Conservation (phyloP, 2,113 vertebrate species). For the Pteronura brasiliensis region DNA sequence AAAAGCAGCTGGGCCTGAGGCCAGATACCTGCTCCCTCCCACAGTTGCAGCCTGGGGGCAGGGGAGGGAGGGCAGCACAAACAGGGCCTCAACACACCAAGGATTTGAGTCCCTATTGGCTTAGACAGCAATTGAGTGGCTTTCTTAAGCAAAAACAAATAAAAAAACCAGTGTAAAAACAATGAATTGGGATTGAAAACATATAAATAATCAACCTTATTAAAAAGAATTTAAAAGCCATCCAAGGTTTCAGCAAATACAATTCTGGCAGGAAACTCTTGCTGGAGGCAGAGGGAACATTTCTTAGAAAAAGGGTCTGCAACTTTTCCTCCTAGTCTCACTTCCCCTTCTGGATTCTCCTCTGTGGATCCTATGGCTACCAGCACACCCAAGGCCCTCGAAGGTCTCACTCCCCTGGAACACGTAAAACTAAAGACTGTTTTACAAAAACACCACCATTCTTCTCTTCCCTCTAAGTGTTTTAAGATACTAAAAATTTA, state of each 20-base stretch:
- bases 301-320: not conserved
- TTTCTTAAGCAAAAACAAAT: not conserved
- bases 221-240: not conserved
- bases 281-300: not conserved
- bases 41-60: not conserved
- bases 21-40: slow-evolving; percentile 16
- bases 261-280: not conserved
- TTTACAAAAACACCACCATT: not conserved
- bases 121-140: not conserved
- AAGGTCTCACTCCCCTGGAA: not conserved
- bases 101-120: not conserved
- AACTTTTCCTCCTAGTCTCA: not conserved
- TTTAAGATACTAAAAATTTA: not conserved
- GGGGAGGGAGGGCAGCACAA: not conserved
- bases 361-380: not conserved
- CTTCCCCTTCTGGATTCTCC: not conserved
- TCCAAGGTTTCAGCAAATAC: not conserved
- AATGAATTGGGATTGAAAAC: not conserved
- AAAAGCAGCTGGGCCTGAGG: not conserved
- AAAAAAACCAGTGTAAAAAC: not conserved
- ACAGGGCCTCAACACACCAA: not conserved
- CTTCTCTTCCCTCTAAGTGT: not conserved
- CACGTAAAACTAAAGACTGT: not conserved
- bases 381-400: not conserved
- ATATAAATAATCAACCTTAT: not conserved